Conservation (phyloP, 2,888 invertebrate species). For the Caradrina clavipalpis region DNA sequence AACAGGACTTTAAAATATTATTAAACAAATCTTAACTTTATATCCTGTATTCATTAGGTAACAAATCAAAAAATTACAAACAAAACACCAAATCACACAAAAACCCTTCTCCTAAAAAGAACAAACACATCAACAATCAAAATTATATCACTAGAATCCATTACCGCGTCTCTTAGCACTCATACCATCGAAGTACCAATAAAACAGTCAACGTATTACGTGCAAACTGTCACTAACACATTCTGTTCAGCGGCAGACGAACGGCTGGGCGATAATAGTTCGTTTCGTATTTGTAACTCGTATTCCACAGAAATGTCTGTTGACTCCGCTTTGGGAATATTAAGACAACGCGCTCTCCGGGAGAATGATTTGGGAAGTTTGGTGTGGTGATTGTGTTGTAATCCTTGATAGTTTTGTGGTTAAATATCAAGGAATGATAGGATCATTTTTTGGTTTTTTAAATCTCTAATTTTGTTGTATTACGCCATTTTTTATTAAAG, state of each 20-base stretch:
- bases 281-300: slow-evolving; percentile 64
- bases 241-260: slow-evolving; percentile 54
- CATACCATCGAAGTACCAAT: slow-evolving; percentile 35
- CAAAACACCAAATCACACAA: slow-evolving; percentile 3
- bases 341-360: slow-evolving; percentile 43
- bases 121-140: slow-evolving; percentile 29
- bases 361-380: slow-evolving; percentile 52
- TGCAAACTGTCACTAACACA: slow-evolving; percentile 51
- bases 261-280: slow-evolving; percentile 63
- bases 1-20: no score
- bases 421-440: not conserved
- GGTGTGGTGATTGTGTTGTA: not conserved
- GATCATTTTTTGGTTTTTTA: no score
- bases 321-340: slow-evolving; percentile 62
- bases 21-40: no score
- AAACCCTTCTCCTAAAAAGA: slow-evolving; percentile 15
- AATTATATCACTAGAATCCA: slow-evolving; percentile 42
- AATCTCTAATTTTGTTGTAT: no score
- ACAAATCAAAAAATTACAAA: not conserved
- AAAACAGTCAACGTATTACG: slow-evolving; percentile 55
- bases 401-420: not conserved
- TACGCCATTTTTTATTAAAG: no score
- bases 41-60: no score
- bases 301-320: slow-evolving; percentile 53
- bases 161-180: slow-evolving; percentile 33